Conservation (phyloP, 2,888 invertebrate genomes). For the Trachelus tabidus region DNA sequence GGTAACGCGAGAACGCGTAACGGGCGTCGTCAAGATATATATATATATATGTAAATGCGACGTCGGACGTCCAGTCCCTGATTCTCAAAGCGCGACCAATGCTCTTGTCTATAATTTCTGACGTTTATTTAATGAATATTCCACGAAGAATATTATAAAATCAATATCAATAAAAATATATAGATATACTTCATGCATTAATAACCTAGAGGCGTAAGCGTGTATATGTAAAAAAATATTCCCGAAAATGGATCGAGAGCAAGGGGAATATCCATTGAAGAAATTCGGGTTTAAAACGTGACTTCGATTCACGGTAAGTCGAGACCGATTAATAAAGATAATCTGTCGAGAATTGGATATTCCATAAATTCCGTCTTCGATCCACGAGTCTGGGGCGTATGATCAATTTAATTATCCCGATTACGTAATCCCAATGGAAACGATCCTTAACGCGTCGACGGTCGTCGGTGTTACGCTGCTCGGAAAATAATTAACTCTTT, state of each 20-base stretch:
- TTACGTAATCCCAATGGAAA: not conserved
- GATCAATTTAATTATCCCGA: not conserved
- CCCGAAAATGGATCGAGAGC: not conserved
- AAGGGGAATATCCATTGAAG: not conserved
- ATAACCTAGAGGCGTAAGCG: too few relatives aligned
- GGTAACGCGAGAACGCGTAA: not conserved
- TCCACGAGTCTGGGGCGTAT: not conserved
- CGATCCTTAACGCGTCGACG: not conserved
- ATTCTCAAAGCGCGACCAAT: not conserved
- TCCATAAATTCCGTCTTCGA: not conserved
- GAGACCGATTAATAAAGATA: not conserved
- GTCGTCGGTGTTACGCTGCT: not conserved
- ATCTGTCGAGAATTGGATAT: not conserved
- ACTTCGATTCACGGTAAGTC: not conserved
- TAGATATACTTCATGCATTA: too few relatives aligned
- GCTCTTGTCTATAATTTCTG: not conserved
- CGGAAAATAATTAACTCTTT: not conserved
- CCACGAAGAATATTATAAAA: not conserved
- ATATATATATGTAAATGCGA: not conserved
- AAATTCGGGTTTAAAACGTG: not conserved
- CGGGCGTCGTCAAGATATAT: not conserved
- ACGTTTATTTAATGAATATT: not conserved
- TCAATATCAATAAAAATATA: too few relatives aligned
- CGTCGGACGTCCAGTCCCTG: not conserved
- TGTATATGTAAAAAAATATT: too few relatives aligned